Conservation (phyloP, 2,888 invertebrate species). For the Eupithecia subumbrata region DNA sequence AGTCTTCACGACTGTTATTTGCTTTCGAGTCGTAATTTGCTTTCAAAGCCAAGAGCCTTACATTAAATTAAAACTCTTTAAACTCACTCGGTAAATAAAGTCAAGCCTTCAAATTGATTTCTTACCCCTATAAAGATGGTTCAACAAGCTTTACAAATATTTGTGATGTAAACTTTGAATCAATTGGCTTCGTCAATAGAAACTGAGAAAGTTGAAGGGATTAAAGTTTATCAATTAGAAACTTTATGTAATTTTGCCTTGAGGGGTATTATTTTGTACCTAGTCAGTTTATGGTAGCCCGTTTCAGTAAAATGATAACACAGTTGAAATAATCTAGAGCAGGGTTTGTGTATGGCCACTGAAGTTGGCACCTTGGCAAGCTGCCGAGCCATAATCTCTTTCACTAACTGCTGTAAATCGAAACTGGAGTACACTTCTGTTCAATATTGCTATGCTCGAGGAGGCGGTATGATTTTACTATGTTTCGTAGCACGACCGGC, state of each 20-base stretch:
- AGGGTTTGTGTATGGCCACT: conserved; percentile 6
- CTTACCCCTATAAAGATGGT: conserved; percentile 44
- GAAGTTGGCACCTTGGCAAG: conserved; percentile 25
- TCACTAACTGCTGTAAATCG: conserved; percentile 33
- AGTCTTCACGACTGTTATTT: conserved; percentile 20
- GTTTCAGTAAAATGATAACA: conserved; percentile 6
- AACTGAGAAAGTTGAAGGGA: conserved; percentile 41
- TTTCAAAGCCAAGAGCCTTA: conserved; percentile 22
- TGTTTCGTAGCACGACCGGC: not conserved
- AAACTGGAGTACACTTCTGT: conserved; percentile 37
- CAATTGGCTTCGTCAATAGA: conserved; percentile 45
- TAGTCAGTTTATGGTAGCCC: not conserved
- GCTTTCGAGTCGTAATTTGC: conserved; percentile 16
- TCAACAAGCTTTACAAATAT: conserved; percentile 45
- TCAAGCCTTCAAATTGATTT: conserved; percentile 44
- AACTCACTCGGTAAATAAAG: conserved; percentile 43
- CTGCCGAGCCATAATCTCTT: conserved; percentile 16
- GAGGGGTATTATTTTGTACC: conserved; percentile 23
- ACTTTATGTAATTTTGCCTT: conserved; percentile 34
- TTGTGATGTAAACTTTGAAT: conserved; percentile 44
- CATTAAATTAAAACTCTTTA: conserved; percentile 43
- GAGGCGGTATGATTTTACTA: conserved; percentile 1
- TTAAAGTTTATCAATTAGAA: conserved; percentile 41
- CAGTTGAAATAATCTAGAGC: conserved; percentile 15
- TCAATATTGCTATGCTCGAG: conserved; percentile 17